Base-by-base conservation (phyloP, 1,140 invertebrate genomes). In the Caerostris extrusa region DNA sequence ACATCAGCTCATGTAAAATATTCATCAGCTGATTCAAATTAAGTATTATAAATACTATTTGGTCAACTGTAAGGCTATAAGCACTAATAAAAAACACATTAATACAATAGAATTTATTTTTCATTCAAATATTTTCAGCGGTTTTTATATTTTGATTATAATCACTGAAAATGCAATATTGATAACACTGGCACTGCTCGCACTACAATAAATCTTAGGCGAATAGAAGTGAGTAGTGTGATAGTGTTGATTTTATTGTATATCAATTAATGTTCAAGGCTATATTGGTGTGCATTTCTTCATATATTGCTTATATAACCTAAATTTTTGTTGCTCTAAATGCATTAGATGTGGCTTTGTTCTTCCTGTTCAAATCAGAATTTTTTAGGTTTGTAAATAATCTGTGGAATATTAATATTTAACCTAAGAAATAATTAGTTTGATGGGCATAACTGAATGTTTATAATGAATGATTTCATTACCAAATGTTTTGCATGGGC, bases 191-290 rank as follows among this genome's bases (percentile, higher is more conserved):
- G 92, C 92, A 93, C 92, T 93, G 92, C 92, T 93, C 92, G 92
- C 92, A 93, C 92, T 88, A 93, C 92, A 93, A 93, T 86, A 93
- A 88, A 93, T 89, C 92, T 93, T 93, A 93, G 92, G 92, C 92
- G 92, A 93, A 88, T 93, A 93, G 92, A 93, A 88, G 92, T 93
- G 92, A 93, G 92, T 93, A 93, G 92, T 93, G 92, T 93, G 85
- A 87, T 93, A 93, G 92, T 93, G 92, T 93, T 93, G 92, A 88
- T 86, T 93, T 93, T 93, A 93, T 93, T 93, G 92, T 93, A 93
- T 93, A 93, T 93, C 92, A 58, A 93, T 93, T 88, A 81, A 93
- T 93, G 92, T 93, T 93, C 92, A 93, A 93, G 92, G 92, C 92
- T 93, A 93, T 93, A 93, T 93, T 93, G 92, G 92, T 93, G 92